phyloP scores from a whole-genome alignment of 2,113 vertebrate species.

The Cheirogaleus medius region DNA sequence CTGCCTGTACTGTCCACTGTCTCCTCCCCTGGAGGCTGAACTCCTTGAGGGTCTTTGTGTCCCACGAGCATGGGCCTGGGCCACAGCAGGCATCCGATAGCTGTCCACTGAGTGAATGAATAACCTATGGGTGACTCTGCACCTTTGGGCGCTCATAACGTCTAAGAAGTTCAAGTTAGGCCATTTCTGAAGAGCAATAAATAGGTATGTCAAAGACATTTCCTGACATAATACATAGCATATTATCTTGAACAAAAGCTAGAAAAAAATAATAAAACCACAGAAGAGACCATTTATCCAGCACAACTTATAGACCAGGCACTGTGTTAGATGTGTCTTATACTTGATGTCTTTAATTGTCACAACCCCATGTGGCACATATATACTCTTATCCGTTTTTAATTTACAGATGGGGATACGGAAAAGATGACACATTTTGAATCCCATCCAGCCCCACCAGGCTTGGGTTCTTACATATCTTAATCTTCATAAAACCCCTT shows the following conservation, averaged over 20 bases:
- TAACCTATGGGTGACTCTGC: background rate
- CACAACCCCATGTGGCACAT: background rate
- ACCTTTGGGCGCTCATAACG: background rate
- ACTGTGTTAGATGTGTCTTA: background rate
- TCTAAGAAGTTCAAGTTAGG: background rate
- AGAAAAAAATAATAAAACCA: conserved; percentile 6
- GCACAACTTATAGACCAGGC: background rate
- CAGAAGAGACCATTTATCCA: background rate
- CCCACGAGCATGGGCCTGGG: background rate
- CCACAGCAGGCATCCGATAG: background rate
- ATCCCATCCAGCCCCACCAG: background rate
- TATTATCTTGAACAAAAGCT: conserved; percentile 7
- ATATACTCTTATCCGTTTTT: background rate
- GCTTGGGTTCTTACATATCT: background rate
- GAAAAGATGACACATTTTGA: background rate
- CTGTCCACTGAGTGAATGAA: background rate
- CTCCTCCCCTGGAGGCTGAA: background rate
- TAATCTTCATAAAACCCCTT: background rate
- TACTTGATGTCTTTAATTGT: background rate
- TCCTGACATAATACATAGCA: background rate
- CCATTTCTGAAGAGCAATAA: background rate
- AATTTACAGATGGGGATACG: background rate
- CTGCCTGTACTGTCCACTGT: background rate
- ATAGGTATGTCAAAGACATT: background rate
- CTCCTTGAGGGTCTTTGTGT: background rate